Base-by-base conservation (phyloP, 2,113 vertebrate species). In the Piliocolobus tephrosceles region DNA sequence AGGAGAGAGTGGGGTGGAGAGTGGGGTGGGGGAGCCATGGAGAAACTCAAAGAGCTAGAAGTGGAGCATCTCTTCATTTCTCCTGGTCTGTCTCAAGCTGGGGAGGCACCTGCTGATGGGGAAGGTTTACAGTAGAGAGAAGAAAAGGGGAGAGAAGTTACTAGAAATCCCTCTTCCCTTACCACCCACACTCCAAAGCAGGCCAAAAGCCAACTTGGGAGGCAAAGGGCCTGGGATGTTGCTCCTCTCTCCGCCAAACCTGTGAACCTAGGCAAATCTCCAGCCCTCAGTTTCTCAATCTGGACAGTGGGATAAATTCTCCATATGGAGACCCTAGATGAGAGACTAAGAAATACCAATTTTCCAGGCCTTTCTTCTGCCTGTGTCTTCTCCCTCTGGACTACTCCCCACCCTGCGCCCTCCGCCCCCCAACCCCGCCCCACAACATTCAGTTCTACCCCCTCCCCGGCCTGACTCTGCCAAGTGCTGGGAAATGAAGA, bases 401-500 rank as follows among this genome's bases (percentile, higher is more conserved):
- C 43, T 38, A 7, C 73, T 45, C 52, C 52, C 47, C 47, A 50
- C 47, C 13, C 47, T 50, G 47, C 12, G 3, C 47, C 47, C 47
- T 50, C 47, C 13, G 3, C 47, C 13, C 13, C 47, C 47, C 47
- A 50, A 50, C 47, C 47, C 47, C 47, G 1, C 47, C 47, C 47
- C 3, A 13, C 3, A 50, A 32, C n/a, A 7, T 70, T 40, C 55
- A n/a, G 25, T 32, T 45, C 70, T 50, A 40, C 23, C 57, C 58
- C n/a, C 76, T 82, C 55, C 90, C 85, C 43, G 4, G 78, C 84
- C 76, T 8, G 35, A 17, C 85, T 88, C 82, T 94, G 94, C 92
- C 95, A 91, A 79, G 96, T 55, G 70, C 78, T 61, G 73, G 78
- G 40, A 90, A 98, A 97, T 98, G 82, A 98, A 98, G 97, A 97